phyloP scores from a whole-genome alignment of 2,797 vertebrate species.

The Acanthornis magna region DNA sequence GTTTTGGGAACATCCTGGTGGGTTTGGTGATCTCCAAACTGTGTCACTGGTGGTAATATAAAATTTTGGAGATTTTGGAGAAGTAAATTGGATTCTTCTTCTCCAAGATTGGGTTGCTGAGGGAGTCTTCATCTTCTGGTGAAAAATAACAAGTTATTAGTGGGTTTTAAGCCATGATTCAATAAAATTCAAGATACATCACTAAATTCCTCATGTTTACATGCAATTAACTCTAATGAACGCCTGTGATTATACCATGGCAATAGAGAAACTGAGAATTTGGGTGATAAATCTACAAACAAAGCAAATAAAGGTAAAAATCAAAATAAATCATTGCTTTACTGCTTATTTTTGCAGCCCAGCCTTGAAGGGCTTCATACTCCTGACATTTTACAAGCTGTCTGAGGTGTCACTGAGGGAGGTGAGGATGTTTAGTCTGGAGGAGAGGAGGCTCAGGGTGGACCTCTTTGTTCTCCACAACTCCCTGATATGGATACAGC shows the following conservation, averaged over 20 bases:
- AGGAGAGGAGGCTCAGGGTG: neutral
- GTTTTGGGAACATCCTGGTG: neutral
- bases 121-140: neutral
- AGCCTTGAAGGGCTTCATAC: accelerated
- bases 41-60: too few species aligned
- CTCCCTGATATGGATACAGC: neutral
- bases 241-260: too few species aligned
- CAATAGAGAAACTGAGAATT: neutral
- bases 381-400: neutral
- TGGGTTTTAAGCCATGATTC: neutral
- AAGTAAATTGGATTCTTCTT: neutral
- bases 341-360: neutral
- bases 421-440: neutral
- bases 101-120: neutral
- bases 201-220: neutral
- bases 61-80: neutral
- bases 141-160: neutral
- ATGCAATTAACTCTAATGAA: neutral
- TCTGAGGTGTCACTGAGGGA: neutral
- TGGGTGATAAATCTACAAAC: neutral
- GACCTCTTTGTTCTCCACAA: neutral
- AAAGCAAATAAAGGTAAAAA: neutral
- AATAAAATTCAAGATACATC: neutral
- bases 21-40: neutral
- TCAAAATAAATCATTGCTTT: neutral